Conservation (phyloP, 2,888 invertebrate species). For the Pharmacophagus antenor region DNA sequence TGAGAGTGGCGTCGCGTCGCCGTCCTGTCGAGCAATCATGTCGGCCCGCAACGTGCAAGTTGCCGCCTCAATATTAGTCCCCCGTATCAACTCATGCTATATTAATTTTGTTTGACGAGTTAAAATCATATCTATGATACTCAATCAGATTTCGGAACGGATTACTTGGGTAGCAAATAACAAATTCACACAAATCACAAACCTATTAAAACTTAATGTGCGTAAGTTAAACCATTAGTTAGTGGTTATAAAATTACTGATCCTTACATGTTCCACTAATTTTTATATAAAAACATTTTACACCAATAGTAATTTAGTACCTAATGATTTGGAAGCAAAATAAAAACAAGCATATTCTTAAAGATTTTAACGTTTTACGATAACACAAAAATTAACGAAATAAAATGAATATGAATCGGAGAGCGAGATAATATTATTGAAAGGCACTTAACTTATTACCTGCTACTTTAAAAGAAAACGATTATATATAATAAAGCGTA, state of each 20-base stretch:
- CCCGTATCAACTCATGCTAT: constrained; percentile 40
- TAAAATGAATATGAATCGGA: too few species aligned
- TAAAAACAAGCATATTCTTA: too few species aligned
- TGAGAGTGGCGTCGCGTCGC: constrained; percentile 51
- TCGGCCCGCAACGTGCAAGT: constrained; percentile 40
- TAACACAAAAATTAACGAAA: too few species aligned
- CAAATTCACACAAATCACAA: constrained; percentile 2
- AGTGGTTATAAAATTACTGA: background rate
- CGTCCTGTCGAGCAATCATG: constrained; percentile 41
- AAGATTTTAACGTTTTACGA: too few species aligned
- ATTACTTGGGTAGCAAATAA: constrained; percentile 24
- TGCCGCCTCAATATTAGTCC: constrained; percentile 41
- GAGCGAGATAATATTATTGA: too few species aligned
- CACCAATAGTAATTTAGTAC: too few species aligned
- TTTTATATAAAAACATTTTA: background rate
- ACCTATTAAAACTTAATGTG: background rate
- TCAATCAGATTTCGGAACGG: constrained; percentile 22
- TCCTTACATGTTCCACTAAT: background rate
- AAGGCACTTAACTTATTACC: too few species aligned
- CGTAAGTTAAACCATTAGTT: background rate
- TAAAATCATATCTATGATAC: constrained; percentile 29
- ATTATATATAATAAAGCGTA: background rate
- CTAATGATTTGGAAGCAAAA: too few species aligned
- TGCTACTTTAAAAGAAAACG: background rate
- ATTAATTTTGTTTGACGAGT: constrained; percentile 42